Evolutionary conservation across 2,797 vertebrate species (phyloP).

Genomic region (Galaxias olidus): DNA sequence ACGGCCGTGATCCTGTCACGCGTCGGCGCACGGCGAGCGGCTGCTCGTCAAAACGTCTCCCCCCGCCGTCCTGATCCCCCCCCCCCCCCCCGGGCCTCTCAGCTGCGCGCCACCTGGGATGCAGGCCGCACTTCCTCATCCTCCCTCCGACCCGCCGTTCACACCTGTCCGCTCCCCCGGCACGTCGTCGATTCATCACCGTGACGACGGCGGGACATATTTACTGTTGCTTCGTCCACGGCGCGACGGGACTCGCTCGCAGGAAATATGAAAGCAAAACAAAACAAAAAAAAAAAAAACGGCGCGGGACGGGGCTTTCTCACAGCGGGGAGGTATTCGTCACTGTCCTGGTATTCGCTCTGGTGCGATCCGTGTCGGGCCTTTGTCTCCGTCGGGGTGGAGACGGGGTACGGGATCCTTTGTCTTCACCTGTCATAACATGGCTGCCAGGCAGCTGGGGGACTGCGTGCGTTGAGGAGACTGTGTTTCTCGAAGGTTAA

Average conservation of each 20-base stretch:
- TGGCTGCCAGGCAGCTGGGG: slow-evolving; percentile 40
- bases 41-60: not conserved
- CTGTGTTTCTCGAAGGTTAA: slow-evolving; percentile 41
- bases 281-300: no score
- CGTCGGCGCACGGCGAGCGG: not conserved
- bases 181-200: not conserved
- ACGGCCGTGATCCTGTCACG: not conserved
- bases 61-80: not conserved
- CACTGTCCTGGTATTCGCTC: slow-evolving; percentile 24
- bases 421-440: slow-evolving; percentile 68
- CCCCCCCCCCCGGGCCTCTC: no score
- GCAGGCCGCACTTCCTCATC: not conserved
- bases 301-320: slow-evolving; percentile 7
- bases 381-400: slow-evolving; percentile 22
- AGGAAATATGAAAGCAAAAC: slow-evolving; percentile 39
- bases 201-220: slow-evolving; percentile 10
- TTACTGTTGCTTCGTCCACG: slow-evolving; percentile 9
- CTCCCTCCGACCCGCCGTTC: not conserved
- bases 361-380: slow-evolving; percentile 47
- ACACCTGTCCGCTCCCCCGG: not conserved
- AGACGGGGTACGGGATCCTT: slow-evolving; percentile 35
- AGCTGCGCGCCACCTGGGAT: slow-evolving; percentile 1
- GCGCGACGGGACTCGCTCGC: not conserved
- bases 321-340: slow-evolving; percentile 6
- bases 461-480: slow-evolving; percentile 29